Percentiles rank a stretch among this genome's conserved stretches.
These are phyloP conservation scores for Buphagus erythrorhynchus DNA, from an alignment of 2,797 vertebrate genomes.

Conservation along the genomic window DNA sequence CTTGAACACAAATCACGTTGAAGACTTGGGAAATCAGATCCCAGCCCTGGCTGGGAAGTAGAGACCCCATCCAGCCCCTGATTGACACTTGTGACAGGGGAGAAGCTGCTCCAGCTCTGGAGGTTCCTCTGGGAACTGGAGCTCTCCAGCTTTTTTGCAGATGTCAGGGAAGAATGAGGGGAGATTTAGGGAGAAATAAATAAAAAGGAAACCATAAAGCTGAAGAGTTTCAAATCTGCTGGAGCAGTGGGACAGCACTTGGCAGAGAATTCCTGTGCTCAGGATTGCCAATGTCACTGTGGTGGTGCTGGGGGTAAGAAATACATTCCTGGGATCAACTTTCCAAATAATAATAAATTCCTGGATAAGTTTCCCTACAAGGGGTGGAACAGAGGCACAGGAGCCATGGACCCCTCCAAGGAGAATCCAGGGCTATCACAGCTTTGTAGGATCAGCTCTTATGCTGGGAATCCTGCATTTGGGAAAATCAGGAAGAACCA, in stretches of 20 bases:
- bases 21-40: neutral
- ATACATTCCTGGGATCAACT: neutral
- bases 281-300: neutral
- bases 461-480: neutral
- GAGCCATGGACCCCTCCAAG: neutral
- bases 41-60: neutral
- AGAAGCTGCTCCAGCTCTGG: neutral
- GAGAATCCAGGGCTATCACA: neutral
- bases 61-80: neutral
- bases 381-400: neutral
- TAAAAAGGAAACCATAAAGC: neutral
- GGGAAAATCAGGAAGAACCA: neutral
- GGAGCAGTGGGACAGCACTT: neutral
- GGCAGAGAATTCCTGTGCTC: neutral
- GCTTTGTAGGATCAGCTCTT: neutral
- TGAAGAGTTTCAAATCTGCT: neutral
- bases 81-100: neutral
- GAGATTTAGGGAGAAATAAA: neutral
- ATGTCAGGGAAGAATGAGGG: neutral
- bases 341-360: constrained; percentile 3
- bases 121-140: neutral
- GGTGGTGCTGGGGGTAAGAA: neutral
- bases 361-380: neutral
- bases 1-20: neutral
- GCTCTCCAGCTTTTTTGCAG: neutral